These are phyloP conservation scores for Hippasteria phrygiana DNA, from an alignment of 53 echinoderm and acorn worm genomes.

Conservation along the genomic window DNA sequence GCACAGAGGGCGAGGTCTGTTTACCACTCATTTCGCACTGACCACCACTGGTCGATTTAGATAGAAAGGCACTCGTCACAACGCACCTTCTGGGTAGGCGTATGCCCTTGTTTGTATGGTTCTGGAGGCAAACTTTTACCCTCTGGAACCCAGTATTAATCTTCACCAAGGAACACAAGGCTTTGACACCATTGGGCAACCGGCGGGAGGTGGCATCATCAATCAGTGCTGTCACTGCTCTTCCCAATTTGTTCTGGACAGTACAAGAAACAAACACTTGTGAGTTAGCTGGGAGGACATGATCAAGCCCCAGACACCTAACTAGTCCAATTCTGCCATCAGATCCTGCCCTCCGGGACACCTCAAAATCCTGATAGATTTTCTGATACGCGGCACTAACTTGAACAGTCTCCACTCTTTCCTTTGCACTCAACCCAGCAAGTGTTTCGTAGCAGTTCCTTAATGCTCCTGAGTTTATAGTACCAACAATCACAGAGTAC, in stretches of 20 bases:
- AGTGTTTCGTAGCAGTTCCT: not conserved
- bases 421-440: not conserved
- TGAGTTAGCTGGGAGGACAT: no score
- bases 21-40: not conserved
- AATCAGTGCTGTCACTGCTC: no score
- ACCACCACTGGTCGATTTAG: not conserved
- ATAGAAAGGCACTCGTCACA: not conserved
- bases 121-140: not conserved
- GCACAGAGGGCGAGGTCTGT: not conserved
- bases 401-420: not conserved
- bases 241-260: no score
- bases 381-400: no score
- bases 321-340: no score
- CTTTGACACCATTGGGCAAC: no score
- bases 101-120: not conserved
- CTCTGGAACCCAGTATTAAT: not conserved
- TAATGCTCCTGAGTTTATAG: slow-evolving; percentile 25
- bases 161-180: not conserved
- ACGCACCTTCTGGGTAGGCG: not conserved
- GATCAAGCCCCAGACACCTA: no score
- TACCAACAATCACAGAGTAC: slow-evolving; percentile 13
- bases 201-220: no score
- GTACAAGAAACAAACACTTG: no score
- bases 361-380: no score
- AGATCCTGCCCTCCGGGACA: no score